Conservation (phyloP, 2,797 vertebrate genomes). For the Holocentrus rufus region DNA sequence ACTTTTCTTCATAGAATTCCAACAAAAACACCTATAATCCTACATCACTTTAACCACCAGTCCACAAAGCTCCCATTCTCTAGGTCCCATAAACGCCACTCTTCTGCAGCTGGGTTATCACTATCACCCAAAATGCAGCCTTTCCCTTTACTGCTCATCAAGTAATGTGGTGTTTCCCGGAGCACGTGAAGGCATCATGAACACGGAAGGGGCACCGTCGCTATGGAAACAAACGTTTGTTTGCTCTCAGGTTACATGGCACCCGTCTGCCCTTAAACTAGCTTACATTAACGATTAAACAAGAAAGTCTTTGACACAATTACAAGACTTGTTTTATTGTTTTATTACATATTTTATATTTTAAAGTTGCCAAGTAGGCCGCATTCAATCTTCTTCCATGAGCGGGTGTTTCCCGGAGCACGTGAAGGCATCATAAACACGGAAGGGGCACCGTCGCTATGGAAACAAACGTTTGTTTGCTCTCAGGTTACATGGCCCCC, state of each 20-base stretch:
- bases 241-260: conserved; percentile 1
- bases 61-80: no score
- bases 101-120: no score
- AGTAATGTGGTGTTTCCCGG: not conserved
- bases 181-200: conserved; percentile 30
- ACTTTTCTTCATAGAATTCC: no score
- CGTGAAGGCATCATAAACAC: conserved; percentile 28
- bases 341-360: not conserved
- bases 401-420: conserved; percentile 38
- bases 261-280: not conserved
- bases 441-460: conserved; percentile 28
- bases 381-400: conserved; percentile 10
- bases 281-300: not conserved
- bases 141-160: not conserved
- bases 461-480: conserved; percentile 41
- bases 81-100: no score
- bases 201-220: conserved; percentile 10
- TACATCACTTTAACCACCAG: no score
- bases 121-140: no score
- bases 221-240: conserved; percentile 43
- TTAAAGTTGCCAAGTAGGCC: not conserved
- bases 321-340: not conserved
- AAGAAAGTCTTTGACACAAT: not conserved
- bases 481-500: not conserved
- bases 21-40: no score